A percentile compares a stretch with the other conserved stretches of the same genome.
phyloP scores from a whole-genome alignment of 2,797 vertebrate genomes.

The Neomorphus geoffroyi region DNA sequence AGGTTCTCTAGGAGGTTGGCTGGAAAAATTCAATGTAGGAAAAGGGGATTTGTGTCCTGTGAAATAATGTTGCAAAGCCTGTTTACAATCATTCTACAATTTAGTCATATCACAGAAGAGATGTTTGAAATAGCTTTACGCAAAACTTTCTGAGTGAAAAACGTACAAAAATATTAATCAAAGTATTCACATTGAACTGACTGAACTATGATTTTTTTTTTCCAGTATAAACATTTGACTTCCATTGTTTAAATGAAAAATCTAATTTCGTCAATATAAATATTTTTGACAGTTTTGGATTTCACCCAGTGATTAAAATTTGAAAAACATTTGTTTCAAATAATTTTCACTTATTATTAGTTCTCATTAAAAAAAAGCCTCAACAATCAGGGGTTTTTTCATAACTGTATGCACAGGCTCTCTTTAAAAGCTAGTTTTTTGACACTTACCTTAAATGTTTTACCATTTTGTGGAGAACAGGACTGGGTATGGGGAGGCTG shows the following conservation, averaged over 20 bases:
- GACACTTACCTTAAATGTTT: conserved; percentile 20
- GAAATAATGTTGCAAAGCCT: background rate
- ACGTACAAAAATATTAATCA: background rate
- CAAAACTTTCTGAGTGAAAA: background rate
- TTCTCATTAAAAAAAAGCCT: background rate
- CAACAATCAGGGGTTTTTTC: background rate
- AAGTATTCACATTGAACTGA: background rate
- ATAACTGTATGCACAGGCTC: background rate
- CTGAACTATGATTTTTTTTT: background rate
- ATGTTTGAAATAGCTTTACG: background rate
- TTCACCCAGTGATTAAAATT: background rate
- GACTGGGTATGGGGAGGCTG: background rate
- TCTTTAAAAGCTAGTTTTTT: conserved; percentile 50
- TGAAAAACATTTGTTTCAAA: background rate
- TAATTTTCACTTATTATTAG: background rate
- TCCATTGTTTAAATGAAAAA: background rate
- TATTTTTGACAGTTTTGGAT: background rate
- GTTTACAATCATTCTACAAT: background rate
- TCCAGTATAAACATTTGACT: background rate
- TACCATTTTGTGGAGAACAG: background rate
- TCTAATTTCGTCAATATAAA: background rate
- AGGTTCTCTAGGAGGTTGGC: background rate
- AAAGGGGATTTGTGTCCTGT: background rate
- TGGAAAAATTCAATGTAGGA: background rate
- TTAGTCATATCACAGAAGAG: background rate